Base-by-base conservation (phyloP, 2,113 vertebrate species). In the Atrichornis clamosus region DNA sequence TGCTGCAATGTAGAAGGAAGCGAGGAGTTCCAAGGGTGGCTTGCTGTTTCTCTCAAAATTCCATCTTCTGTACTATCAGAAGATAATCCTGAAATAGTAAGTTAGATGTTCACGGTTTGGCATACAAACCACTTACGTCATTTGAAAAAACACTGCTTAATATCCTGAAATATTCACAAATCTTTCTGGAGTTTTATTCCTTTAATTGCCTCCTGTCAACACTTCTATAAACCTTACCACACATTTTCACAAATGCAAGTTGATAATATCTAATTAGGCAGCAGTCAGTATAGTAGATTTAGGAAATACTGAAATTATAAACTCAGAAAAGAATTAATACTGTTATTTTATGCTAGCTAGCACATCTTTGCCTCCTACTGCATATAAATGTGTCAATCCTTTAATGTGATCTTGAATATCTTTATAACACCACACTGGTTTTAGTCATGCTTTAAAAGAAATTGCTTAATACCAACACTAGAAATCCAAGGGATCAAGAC, bases 11-110 rank as follows among this genome's bases (percentile, higher is more conserved):
- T 52, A 37, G 69, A 84, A 87, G 80, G 92, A 79, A 93, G 14
- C 0, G 14, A 60, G 21, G 78, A 65, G 42, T 41, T 87, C 94
- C 93, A 89, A 62, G 68, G 28, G 49, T 2, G 6, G 30, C 59
- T 87, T 39, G 65, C 37, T n/a, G 75, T 46, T 91, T 89, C 84
- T 75, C 70, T 32, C 14, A 44, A 87, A 89, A 94, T 50, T 24
- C 11, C 19, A 32, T 39, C 50, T 53, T 91, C 93, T 5, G 30
- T 42, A 18, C 53, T 37, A 28, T 95, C 39, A 33, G 86, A 89
- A 64, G 96, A 96, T 33, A 96, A 87, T 49, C 98, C 98, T 99
- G 84, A 67, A 97, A 97, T 7, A 52, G 0, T 7, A 90, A 78
- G 42, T 26, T 32, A 56, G 7, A 74, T 76, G 49, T 60, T 81